Evolutionary conservation across 2,888 invertebrate genomes (phyloP).

Genomic region (Esperia sulphurella): DNA sequence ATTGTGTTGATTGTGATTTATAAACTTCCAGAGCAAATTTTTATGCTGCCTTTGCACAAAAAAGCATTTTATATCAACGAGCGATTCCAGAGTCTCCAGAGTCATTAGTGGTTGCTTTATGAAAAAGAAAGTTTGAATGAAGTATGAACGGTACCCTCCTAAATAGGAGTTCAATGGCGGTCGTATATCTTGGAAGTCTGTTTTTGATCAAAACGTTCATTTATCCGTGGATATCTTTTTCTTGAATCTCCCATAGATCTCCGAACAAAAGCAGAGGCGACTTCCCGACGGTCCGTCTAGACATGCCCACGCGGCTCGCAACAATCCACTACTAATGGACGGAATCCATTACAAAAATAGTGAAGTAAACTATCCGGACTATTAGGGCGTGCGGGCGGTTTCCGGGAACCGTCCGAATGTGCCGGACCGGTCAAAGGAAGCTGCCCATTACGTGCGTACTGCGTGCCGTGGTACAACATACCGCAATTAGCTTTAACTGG

Average conservation of each 20-base stretch:
- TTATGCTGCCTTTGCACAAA: too few relatives aligned
- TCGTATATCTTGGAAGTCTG: too few relatives aligned
- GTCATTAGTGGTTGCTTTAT: too few relatives aligned
- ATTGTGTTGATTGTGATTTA: constrained; percentile 2
- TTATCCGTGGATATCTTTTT: not conserved
- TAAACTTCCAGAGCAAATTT: not conserved
- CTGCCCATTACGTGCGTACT: constrained; percentile 18
- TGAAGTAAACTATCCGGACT: constrained; percentile 19
- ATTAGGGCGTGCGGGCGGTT: constrained; percentile 23
- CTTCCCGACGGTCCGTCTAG: constrained; percentile 13
- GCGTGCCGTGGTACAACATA: not conserved
- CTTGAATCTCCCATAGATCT: constrained; percentile 1
- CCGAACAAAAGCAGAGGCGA: constrained; percentile 2
- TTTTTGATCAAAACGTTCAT: too few relatives aligned
- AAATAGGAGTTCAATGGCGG: too few relatives aligned
- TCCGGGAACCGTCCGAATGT: constrained; percentile 22
- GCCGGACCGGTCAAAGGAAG: constrained; percentile 22
- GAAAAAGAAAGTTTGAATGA: too few relatives aligned
- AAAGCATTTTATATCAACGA: too few relatives aligned
- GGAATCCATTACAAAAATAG: constrained; percentile 62
- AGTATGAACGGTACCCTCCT: too few relatives aligned
- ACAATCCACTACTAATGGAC: constrained; percentile 45
- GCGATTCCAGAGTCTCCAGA: too few relatives aligned
- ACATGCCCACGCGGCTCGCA: constrained; percentile 17
- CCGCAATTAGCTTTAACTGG: not conserved